These are phyloP conservation scores for Acrossocheilus wenchowensis DNA, from an alignment of 2,797 vertebrate species.

Conservation along the genomic window DNA sequence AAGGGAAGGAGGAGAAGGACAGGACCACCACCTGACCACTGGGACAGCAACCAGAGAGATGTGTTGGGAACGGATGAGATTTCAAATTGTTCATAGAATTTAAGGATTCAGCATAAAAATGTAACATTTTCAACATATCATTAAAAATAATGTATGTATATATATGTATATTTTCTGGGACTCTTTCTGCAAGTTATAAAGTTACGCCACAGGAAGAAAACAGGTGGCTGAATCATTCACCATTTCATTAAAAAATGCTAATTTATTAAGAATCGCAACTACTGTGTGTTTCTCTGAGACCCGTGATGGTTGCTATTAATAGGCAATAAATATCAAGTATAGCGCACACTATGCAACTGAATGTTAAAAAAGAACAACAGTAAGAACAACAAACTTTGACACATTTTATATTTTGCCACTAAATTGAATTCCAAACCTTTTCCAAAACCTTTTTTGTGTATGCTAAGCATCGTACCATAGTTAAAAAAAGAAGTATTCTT, in stretches of 20 bases:
- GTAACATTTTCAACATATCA: no score
- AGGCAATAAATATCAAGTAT: no score
- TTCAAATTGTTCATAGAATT: not conserved
- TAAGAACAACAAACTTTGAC: not conserved
- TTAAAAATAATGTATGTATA: no score
- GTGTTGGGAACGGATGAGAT: not conserved
- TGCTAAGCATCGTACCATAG: not conserved
- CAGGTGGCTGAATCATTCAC: not conserved
- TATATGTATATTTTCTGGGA: not conserved
- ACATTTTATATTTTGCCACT: not conserved
- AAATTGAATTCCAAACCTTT: not conserved
- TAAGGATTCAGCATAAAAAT: not conserved
- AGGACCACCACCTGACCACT: constrained; percentile 42
- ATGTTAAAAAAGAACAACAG: not conserved
- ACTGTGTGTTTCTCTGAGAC: not conserved
- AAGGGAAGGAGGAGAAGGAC: constrained; percentile 21
- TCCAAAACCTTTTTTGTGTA: not conserved
- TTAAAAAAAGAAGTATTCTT: not conserved
- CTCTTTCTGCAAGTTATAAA: not conserved
- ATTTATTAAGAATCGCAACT: not conserved
- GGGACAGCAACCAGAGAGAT: constrained; percentile 22
- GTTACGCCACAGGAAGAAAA: not conserved
- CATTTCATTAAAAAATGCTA: not conserved
- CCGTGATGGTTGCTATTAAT: not conserved
- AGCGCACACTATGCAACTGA: not conserved